Evolutionary conservation across 2,888 invertebrate genomes (phyloP), one percentile per base, ranked within the genome.

Genomic region (Cephus pygmeus): DNA sequence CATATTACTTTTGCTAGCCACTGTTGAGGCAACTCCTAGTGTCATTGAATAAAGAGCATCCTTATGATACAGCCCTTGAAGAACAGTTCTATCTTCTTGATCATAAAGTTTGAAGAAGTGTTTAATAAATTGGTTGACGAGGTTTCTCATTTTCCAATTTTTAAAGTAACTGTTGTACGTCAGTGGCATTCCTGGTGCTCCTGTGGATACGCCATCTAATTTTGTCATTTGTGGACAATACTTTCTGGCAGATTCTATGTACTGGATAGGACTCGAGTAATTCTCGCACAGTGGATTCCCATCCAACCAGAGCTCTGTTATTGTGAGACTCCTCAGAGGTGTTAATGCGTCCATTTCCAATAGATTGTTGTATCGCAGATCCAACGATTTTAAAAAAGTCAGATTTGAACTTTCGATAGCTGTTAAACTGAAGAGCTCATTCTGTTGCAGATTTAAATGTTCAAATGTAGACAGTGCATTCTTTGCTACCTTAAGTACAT

Each of bases 261-360:
- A 97, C 4, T 93, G 91, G 0, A 91, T 89, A 0, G 94, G 92
- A 76, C 93, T 94, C 0, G 91, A 93, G 85, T 94, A 95, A 84
- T 94, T 93, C 76, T 93, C 93, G 87, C 96, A 96, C 0, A 96
- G 84, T 0, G 95, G 95, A 91, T 96, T 97, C 0, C 94, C 95
- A 85, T 96, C 95, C 40, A 97, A 88, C 81, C 90, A 91, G 12
- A 96, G 86, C 73, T 93, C 92, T 4, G 87, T 88, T 1, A 96
- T 87, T 0, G 91, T 87, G 75, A 95, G 81, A 0, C 89, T 84
- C 69, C 86, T 88, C 1, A 92, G 85, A 12, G 91, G 89, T 0
- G 83, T 77, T 0, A 93, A 80, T 4, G 76, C 68, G 6, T 86
- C 85, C 80, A 87, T 87, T n/a, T 83, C 85, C n/a, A 87, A 75